A percentile compares a stretch with the other conserved stretches of the same genome.
phyloP scores from a whole-genome alignment of 2,797 vertebrate genomes.

The Graptemys geographica region DNA sequence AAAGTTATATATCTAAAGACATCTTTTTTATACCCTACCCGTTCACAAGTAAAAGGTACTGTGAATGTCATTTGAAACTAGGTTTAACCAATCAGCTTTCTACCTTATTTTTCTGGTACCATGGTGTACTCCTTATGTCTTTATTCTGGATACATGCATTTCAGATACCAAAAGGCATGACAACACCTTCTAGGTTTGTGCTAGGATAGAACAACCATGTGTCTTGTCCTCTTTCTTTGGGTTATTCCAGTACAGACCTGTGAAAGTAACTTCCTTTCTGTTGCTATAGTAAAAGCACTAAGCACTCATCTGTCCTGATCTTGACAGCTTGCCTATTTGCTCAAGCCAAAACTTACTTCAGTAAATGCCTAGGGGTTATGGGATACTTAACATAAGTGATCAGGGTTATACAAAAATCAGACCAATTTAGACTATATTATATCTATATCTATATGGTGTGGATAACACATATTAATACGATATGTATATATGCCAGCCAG shows the following conservation, averaged over 20 bases:
- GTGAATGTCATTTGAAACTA: not conserved
- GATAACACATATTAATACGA: too few species aligned
- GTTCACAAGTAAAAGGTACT: not conserved
- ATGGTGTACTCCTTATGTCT: not conserved
- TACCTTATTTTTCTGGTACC: not conserved
- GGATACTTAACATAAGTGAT: too few species aligned
- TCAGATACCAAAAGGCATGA: not conserved
- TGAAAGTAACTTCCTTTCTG: not conserved
- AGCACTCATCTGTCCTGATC: not conserved
- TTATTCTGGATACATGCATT: not conserved
- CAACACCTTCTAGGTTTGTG: not conserved
- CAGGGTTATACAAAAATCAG: too few species aligned
- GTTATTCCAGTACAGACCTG: not conserved
- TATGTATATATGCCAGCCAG: not conserved
- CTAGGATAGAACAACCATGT: not conserved
- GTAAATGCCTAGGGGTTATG: too few species aligned
- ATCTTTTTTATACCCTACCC: not conserved
- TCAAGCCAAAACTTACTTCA: not conserved
- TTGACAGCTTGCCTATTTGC: not conserved
- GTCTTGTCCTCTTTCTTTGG: not conserved
- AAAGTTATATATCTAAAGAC: not conserved
- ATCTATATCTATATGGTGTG: too few species aligned
- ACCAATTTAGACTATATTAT: too few species aligned
- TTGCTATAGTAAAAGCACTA: not conserved
- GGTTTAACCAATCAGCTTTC: not conserved